Percentiles rank a stretch among this genome's conserved stretches.
These are phyloP conservation scores for Psilopsiagon aymara DNA, from an alignment of 2,113 vertebrate genomes.

Conservation along the genomic window DNA sequence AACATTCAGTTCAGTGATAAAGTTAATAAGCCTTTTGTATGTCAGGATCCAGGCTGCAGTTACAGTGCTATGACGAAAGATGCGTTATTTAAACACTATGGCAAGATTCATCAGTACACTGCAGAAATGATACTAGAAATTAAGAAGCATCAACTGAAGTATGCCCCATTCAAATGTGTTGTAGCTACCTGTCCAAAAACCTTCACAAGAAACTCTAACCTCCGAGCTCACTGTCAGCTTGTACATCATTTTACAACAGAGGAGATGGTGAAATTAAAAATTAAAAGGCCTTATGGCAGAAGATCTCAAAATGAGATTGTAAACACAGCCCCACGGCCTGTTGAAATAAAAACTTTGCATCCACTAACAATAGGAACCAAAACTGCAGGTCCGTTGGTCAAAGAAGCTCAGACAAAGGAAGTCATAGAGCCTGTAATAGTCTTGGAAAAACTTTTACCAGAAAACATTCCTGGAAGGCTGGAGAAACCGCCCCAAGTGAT, in stretches of 20 bases:
- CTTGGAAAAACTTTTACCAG: slow-evolving; percentile 61
- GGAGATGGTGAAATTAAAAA: slow-evolving; percentile 89
- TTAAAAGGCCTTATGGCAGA: slow-evolving; percentile 83
- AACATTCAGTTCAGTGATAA: slow-evolving; percentile 69
- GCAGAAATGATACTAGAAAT: slow-evolving; percentile 89
- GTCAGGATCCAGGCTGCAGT: slow-evolving; percentile 83
- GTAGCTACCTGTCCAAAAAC: slow-evolving; percentile 89
- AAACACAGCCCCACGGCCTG: slow-evolving; percentile 16
- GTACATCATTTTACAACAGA: slow-evolving; percentile 88
- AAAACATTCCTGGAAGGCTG: slow-evolving; percentile 70
- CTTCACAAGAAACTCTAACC: slow-evolving; percentile 97
- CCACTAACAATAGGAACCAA: slow-evolving; percentile 58
- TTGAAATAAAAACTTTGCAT: slow-evolving; percentile 67
- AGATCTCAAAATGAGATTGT: slow-evolving; percentile 73
- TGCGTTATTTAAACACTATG: slow-evolving; percentile 91
- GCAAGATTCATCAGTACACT: slow-evolving; percentile 89
- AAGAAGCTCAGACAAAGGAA: slow-evolving; percentile 58
- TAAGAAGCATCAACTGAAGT: slow-evolving; percentile 90
- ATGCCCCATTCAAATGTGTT: slow-evolving; percentile 92
- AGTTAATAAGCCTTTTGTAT: slow-evolving; percentile 86
- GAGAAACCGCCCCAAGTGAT: slow-evolving; percentile 59
- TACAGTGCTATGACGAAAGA: slow-evolving; percentile 93
- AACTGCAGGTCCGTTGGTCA: slow-evolving; percentile 23
- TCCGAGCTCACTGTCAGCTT: slow-evolving; percentile 89
- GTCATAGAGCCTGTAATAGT: slow-evolving; percentile 29